phyloP scores from a whole-genome alignment of 2,797 vertebrate genomes.

The Syngnathus acus region DNA sequence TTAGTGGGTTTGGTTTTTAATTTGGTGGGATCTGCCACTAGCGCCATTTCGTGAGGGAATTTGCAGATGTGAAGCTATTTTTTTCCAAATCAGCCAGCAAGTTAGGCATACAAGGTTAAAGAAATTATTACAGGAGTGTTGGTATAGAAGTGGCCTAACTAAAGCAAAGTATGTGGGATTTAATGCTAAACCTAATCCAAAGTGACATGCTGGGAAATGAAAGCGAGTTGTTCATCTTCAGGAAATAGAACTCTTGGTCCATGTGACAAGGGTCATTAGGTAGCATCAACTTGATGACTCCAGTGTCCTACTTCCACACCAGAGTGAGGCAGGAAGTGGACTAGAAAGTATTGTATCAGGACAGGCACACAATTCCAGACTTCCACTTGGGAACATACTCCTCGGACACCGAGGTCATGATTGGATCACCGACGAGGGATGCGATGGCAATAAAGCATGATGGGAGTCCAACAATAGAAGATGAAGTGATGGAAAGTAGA shows the following conservation, averaged over 20 bases:
- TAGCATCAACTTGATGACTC: slow-evolving; percentile 33
- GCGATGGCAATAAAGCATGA: not conserved
- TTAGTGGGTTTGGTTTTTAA: not conserved
- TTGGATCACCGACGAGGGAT: not conserved
- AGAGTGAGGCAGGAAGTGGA: not conserved
- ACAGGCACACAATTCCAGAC: not conserved
- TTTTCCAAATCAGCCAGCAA: not conserved
- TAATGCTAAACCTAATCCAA: not conserved
- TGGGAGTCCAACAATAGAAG: not conserved
- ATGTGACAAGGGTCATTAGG: not conserved
- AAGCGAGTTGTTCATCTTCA: slow-evolving; percentile 5
- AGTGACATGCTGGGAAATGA: slow-evolving; percentile 1
- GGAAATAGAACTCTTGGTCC: not conserved
- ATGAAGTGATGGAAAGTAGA: slow-evolving; percentile 1
- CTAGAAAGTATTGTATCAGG: not conserved
- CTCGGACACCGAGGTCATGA: not conserved
- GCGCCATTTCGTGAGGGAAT: not conserved
- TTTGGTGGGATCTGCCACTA: not conserved
- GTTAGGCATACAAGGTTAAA: not conserved
- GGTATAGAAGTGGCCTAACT: not conserved
- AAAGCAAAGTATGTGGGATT: not conserved
- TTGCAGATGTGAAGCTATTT: not conserved
- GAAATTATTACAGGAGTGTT: not conserved
- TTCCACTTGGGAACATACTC: not conserved
- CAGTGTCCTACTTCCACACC: not conserved